Evolutionary conservation across 2,888 invertebrate genomes (phyloP).

Genomic region (Muscina levida): DNA sequence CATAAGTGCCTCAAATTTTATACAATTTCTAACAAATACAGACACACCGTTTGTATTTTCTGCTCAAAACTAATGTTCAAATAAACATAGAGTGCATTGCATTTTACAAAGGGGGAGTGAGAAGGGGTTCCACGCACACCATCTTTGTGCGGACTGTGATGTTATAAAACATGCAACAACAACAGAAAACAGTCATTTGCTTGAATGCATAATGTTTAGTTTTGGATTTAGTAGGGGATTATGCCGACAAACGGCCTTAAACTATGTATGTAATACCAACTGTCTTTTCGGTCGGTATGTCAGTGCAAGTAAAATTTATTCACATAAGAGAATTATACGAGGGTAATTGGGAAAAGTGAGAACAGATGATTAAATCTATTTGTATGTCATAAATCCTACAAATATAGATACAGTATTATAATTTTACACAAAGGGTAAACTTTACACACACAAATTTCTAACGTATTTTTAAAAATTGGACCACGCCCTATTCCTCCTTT

Average conservation of each 20-base stretch:
- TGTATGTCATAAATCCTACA: no score
- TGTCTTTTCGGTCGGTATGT: constrained; percentile 50
- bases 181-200: constrained; percentile 2
- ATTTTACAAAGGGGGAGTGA: no score
- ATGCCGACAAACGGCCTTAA: constrained; percentile 46
- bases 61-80: neutral
- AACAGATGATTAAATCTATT: no score
- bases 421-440: no score
- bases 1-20: constrained; percentile 60
- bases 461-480: no score
- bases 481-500: no score
- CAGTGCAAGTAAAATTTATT: constrained; percentile 44
- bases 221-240: constrained; percentile 36
- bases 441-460: no score
- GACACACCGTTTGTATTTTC: no score
- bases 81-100: neutral
- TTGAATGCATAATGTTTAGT: constrained; percentile 16
- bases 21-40: neutral
- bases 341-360: neutral
- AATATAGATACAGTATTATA: no score
- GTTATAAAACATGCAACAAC: neutral
- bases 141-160: no score
- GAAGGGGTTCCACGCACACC: no score
- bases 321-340: neutral
- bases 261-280: constrained; percentile 16